Conservation (phyloP, 2,888 invertebrate genomes). For the Podabrus alpinus region DNA sequence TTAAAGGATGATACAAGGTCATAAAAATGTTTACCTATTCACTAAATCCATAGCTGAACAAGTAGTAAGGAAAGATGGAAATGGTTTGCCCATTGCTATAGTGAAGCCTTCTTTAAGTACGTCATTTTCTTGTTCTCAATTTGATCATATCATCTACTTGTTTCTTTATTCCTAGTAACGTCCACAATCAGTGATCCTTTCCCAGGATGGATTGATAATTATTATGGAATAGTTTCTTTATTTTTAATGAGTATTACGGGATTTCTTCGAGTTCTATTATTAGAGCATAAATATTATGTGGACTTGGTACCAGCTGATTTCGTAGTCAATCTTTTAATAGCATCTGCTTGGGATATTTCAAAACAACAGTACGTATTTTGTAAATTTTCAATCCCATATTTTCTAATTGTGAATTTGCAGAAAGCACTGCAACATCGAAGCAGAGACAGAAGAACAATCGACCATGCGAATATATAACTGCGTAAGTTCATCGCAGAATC, state of each 20-base stretch:
- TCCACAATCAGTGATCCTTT: slow-evolving; percentile 51
- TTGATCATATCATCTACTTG: too few species aligned
- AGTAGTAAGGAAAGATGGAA: slow-evolving; percentile 58
- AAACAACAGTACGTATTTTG: background rate
- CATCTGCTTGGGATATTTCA: slow-evolving; percentile 67
- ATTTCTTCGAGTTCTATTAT: slow-evolving; percentile 63
- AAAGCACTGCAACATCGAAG: background rate
- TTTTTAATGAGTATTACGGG: slow-evolving; percentile 61
- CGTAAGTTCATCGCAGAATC: slow-evolving; percentile 28
- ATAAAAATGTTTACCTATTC: slow-evolving; percentile 69
- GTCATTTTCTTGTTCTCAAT: background rate
- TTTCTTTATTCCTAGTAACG: slow-evolving; percentile 38
- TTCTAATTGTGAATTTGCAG: background rate
- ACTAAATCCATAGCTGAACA: slow-evolving; percentile 75
- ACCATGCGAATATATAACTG: slow-evolving; percentile 19
- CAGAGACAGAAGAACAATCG: background rate
- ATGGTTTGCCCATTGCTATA: slow-evolving; percentile 65
- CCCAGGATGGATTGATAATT: slow-evolving; percentile 72
- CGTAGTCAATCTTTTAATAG: slow-evolving; percentile 80
- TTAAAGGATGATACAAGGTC: slow-evolving; percentile 55
- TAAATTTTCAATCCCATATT: background rate
- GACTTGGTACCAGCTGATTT: slow-evolving; percentile 77
- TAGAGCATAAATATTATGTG: slow-evolving; percentile 58
- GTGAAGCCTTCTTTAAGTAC: slow-evolving; percentile 60
- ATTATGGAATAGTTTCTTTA: slow-evolving; percentile 64